phyloP scores from a whole-genome alignment of 2,113 vertebrate genomes.

The Dolichotis patagonum region DNA sequence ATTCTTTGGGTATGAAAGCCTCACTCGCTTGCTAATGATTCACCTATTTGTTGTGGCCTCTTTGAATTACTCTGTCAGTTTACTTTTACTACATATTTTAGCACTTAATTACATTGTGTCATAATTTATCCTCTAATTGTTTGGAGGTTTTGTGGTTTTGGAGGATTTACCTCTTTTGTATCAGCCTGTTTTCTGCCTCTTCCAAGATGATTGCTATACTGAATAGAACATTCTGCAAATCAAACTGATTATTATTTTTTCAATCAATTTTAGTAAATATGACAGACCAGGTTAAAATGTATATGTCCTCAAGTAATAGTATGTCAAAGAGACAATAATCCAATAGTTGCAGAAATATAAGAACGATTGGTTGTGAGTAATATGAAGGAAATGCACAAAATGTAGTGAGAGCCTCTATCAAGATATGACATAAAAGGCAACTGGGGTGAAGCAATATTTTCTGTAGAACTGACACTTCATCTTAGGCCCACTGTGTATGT shows the following conservation, averaged over 20 bases:
- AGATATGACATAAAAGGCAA: background rate
- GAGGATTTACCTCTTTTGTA: conserved; percentile 22
- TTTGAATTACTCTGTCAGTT: background rate
- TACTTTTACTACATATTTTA: background rate
- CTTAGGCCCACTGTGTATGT: background rate
- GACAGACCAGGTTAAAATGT: background rate
- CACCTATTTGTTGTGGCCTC: background rate
- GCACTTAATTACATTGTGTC: background rate
- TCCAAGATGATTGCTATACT: background rate
- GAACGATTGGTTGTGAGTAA: background rate
- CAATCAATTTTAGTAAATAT: background rate
- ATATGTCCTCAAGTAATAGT: background rate
- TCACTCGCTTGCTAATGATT: background rate
- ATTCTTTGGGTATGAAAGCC: background rate
- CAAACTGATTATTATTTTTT: background rate
- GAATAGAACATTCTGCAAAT: background rate
- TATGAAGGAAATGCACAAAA: background rate
- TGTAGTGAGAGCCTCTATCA: background rate
- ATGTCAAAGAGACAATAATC: background rate
- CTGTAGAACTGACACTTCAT: background rate
- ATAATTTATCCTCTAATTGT: conserved; percentile 9
- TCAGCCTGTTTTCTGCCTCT: background rate
- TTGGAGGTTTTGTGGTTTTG: background rate
- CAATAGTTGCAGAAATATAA: background rate
- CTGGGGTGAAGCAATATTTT: background rate